Evolutionary conservation across 2,888 invertebrate genomes (phyloP).

Genomic region (Callinectes sapidus): DNA sequence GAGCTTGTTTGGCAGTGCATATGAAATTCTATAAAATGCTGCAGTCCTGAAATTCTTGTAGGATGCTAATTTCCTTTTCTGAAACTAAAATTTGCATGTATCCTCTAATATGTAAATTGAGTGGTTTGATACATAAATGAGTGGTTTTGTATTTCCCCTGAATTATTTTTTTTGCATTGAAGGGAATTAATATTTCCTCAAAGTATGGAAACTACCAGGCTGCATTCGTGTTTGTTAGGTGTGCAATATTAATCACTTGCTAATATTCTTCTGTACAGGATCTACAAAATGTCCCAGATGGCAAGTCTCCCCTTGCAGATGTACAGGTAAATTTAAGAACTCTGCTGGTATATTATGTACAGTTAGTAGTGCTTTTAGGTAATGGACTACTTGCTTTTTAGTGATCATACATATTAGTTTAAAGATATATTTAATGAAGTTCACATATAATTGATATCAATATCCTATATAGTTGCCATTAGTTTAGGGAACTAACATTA

Average conservation of each 20-base stretch:
- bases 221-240: not conserved
- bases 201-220: constrained; percentile 1
- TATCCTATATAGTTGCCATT: not conserved
- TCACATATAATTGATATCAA: not conserved
- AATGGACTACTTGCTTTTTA: constrained; percentile 12
- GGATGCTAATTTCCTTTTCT: not conserved
- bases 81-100: constrained; percentile 6
- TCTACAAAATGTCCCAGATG: constrained; percentile 36
- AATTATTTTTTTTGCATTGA: constrained; percentile 9
- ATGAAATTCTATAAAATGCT: not conserved
- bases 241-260: constrained; percentile 19
- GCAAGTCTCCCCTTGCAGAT: constrained; percentile 42
- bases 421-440: not conserved
- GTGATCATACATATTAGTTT: not conserved
- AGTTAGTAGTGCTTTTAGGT: not conserved
- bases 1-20: not conserved
- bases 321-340: constrained; percentile 38
- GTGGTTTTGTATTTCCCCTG: not conserved
- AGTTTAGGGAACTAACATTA: not conserved
- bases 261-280: constrained; percentile 40
- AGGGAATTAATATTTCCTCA: not conserved
- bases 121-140: constrained; percentile 25
- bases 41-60: not conserved
- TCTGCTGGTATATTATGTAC: not conserved
- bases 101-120: constrained; percentile 8